Base-by-base conservation (phyloP, 2,797 vertebrate species). In the Salarias fasciatus region DNA sequence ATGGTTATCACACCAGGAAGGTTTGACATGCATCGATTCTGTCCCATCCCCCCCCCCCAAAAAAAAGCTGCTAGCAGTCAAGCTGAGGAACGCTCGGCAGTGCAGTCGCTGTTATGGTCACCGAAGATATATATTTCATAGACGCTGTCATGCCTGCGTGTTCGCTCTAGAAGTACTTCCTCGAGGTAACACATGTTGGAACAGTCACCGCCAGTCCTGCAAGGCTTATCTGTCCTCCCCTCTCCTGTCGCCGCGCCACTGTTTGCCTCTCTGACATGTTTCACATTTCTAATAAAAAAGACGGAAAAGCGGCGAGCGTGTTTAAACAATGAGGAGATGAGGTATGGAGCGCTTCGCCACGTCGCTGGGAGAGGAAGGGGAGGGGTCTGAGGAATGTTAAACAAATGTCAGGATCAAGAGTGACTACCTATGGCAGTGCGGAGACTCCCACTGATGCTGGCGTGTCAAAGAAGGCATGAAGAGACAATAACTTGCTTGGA, bases 401-500 rank as follows among this genome's bases (percentile, higher is more conserved):
- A 87, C 75, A 89, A 88, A 88, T 90, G 85, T 89, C 89, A 89
- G 66, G 65, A 85, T 88, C 71, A 85, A 86, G 78, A 72, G 79
- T 47, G 24, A 53, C 43, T 66, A 77, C 72, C 75, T 81, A 76
- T 53, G 18, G 18, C 18, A 24, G 18, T 24, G 67, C 47, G 11
- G 33, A 69, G 50, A 47, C 63, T 52, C 52, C 60, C 67, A 40
- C 40, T 43, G 61, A 61, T 43, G 56, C 53, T 52, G 2, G 14
- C 49, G 61, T 63, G 54, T n/a, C 41, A 53, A 53, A 53, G 51
- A 29, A 75, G 11, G 50, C 50, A 60, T 49, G 42, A 43, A n/a
- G 50, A 69, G 52, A 70, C 56, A 72, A 62, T 71, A 67, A 54
- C 60, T 44, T 42, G 56, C 38, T 55, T 31, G 30, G 47, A 60